A percentile compares a stretch with the other conserved stretches of the same genome.
phyloP scores from a whole-genome alignment of 2,113 vertebrate genomes.

The Cyanocitta stelleri region DNA sequence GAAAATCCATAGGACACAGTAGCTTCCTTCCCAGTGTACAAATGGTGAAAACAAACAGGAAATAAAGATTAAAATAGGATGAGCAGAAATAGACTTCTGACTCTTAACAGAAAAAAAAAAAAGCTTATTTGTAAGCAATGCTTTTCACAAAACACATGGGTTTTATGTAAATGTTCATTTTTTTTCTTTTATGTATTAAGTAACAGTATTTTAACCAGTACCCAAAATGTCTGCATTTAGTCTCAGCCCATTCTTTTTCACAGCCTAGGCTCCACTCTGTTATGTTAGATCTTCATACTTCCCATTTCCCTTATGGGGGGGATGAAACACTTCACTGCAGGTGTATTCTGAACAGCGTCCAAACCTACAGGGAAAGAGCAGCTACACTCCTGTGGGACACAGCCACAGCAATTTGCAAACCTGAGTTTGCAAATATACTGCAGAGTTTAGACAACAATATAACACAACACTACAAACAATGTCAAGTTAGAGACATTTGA shows the following conservation, averaged over 20 bases:
- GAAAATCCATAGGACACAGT: neutral
- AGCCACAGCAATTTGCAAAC: neutral
- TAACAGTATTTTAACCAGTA: neutral
- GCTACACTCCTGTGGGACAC: neutral
- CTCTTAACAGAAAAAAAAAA: neutral
- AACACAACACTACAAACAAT: rapidly evolving
- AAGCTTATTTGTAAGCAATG: neutral
- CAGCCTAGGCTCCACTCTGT: neutral
- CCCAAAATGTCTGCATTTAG: neutral
- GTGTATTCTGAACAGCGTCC: neutral
- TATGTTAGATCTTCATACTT: neutral
- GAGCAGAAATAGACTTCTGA: neutral
- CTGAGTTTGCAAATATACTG: neutral
- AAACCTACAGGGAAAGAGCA: neutral
- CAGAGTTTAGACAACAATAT: neutral
- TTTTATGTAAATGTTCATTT: neutral
- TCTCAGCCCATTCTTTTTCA: neutral
- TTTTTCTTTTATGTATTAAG: neutral
- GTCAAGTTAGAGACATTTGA: neutral
- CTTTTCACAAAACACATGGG: neutral
- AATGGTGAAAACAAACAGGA: constrained; percentile 36
- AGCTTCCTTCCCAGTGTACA: constrained; percentile 5
- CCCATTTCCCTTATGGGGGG: rapidly evolving
- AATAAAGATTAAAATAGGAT: neutral
- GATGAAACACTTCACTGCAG: neutral